Evolutionary conservation across 2,797 vertebrate species (phyloP), one percentile per base, ranked within the genome.

Genomic region (Cephalopachus bancanus): DNA sequence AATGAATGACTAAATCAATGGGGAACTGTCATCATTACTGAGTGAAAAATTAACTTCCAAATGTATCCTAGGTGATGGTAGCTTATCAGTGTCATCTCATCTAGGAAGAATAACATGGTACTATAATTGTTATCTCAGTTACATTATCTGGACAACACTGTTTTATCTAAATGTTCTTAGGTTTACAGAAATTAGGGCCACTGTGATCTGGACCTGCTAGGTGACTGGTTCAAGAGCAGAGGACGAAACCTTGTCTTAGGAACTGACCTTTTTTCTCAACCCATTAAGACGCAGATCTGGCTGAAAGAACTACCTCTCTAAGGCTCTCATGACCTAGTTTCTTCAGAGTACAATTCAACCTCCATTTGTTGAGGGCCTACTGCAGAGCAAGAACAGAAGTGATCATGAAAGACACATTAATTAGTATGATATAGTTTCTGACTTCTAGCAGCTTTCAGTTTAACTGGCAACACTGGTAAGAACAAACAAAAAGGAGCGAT

Each of bases 291-390:
- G 30, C 30, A 84, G 28, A 86, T 83, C 57, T 94, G 33, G 60
- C 74, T 59, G 72, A 89, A 80, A 89, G 37, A 83, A 90, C 16
- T 69, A 53, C 22, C 10, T 69, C 11, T 84, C 28, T 90, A 62
- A 92, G 78, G 60, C 65, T 85, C 49, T 49, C 62, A 51, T 85
- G 89, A 92, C 53, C 85, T 83, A 65, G 78, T 79, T 93, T 94
- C 59, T 94, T 89, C 92, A 37, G 33, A 64, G 14, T 78, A 5
- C 12, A 88, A 92, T 88, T 93, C 90, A 87, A 15, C 22, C 37
- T 90, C 49, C 17, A 60, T 80, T 96, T 78, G 60, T 55, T 88
- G 83, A 90, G 24, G 28, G 83, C 28, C 60, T 87, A 7, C n/a
- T 37, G 65, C 12, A 3, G 33, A 44, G 12, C 51, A 74, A 83